Evolutionary conservation across 92 coral and sea anemone species (phyloP), one percentile per base, ranked within the genome.

Genomic region (Palythoa caribaeorum): DNA sequence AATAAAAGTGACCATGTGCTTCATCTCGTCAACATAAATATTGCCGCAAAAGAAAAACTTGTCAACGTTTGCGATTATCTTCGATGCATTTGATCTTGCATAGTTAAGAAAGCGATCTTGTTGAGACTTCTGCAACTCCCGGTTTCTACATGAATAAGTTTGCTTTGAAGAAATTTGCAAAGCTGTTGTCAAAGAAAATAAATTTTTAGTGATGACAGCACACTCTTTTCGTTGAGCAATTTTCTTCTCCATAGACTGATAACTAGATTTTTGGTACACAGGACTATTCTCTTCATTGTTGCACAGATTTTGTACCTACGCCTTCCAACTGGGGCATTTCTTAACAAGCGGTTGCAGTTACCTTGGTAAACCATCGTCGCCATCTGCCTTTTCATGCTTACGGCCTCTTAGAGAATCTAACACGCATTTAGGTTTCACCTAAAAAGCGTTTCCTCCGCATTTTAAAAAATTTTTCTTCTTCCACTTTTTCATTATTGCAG

Each of bases 281-380:
- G 39, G 6, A 36, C 73, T 1, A 36, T 6, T 69, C 38, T 69
- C 73, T 69, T 69, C 73, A 36, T 69, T 69, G 39, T 69, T 69
- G 73, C 73, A 20, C 73, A 69, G 39, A 28, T 21, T 28, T 37
- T 7, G 15, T 15, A 28, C 38, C 39, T 69, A 6, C 14, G 9
- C 73, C 38, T 37, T 69, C 73, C 73, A 69, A 21, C 0, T 69
- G 14, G 73, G 73, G 73, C 73, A 69, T 69, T 69, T 69, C 39
- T 69, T 69, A 20, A 12, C 73, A 9, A 69, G 44, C 38, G 73
- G 14, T 69, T 69, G 39, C 39, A 69, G 73, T 12, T 69, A 15
- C 38, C 12, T 20, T 12, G 73, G 73, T 20, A 69, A 6, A 21
- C 73, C 73, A 9, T 54, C 62, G 62, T 54, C 13, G 62, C 62